These are phyloP conservation scores for Macrobrachium nipponense DNA, from an alignment of 1,140 invertebrate genomes.

Conservation along the genomic window DNA sequence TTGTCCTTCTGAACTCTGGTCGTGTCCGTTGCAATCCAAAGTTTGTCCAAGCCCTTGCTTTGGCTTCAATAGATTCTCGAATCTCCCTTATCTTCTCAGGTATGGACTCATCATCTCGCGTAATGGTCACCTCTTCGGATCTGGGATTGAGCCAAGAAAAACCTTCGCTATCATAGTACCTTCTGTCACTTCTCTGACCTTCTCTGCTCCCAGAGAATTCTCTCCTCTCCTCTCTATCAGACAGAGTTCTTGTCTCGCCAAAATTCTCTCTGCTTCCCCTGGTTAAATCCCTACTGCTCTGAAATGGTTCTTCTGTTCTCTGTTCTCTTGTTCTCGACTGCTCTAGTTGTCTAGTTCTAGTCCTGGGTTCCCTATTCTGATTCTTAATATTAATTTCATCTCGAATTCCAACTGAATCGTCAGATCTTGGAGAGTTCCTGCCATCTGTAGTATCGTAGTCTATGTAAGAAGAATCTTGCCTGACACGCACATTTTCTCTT, in stretches of 20 bases:
- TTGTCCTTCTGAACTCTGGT: slow-evolving; percentile 23
- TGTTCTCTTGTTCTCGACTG: background rate
- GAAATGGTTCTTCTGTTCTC: background rate
- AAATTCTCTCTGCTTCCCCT: slow-evolving; percentile 1
- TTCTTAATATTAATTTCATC: background rate
- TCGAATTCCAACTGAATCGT: too few species aligned
- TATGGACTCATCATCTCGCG: background rate
- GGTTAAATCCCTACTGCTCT: background rate
- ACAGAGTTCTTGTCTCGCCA: background rate
- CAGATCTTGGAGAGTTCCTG: too few species aligned
- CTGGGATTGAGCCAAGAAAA: background rate
- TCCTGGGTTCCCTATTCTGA: background rate
- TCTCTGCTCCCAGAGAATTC: background rate
- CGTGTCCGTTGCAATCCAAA: slow-evolving; percentile 23
- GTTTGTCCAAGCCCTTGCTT: slow-evolving; percentile 29
- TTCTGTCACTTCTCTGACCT: background rate
- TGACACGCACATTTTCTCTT: too few species aligned
- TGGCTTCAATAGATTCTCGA: slow-evolving; percentile 35
- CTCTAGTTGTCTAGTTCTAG: background rate
- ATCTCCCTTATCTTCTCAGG: slow-evolving; percentile 44
- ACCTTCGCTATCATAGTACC: background rate
- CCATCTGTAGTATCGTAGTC: too few species aligned
- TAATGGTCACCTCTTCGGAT: background rate
- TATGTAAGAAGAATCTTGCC: too few species aligned
- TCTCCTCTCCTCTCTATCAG: background rate